phyloP scores from a whole-genome alignment of 2,888 invertebrate species.

The Macrophya alboannulata region DNA sequence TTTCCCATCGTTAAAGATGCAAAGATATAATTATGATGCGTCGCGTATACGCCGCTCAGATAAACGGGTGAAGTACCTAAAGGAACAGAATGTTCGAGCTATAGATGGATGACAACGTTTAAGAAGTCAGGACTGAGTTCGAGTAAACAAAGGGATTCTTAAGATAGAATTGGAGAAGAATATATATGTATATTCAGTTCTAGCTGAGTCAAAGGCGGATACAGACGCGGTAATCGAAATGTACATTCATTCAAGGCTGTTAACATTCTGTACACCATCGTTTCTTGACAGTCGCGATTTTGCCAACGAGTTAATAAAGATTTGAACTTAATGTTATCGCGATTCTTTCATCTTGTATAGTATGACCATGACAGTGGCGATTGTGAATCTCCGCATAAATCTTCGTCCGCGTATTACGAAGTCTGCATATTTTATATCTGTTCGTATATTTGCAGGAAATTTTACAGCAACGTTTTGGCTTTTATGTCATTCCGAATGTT shows the following conservation, averaged over 20 bases:
- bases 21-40: slow-evolving; percentile 33
- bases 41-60: background rate
- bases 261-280: slow-evolving; percentile 16
- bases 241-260: slow-evolving; percentile 5
- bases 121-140: background rate
- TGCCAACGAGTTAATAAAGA: background rate
- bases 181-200: background rate
- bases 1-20: background rate
- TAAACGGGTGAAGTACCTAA: slow-evolving; percentile 39
- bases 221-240: background rate
- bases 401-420: background rate
- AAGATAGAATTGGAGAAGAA: background rate
- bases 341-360: background rate
- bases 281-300: background rate
- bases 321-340: background rate
- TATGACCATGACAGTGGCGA: background rate
- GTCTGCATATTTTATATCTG: background rate
- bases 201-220: background rate
- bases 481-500: background rate
- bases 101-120: background rate
- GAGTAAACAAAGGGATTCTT: slow-evolving; percentile 26
- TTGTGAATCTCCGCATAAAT: background rate
- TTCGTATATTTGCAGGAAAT: background rate
- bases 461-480: background rate
- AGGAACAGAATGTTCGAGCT: background rate